phyloP scores from a whole-genome alignment of 2,888 invertebrate genomes.

The Lysandra bellargus region DNA sequence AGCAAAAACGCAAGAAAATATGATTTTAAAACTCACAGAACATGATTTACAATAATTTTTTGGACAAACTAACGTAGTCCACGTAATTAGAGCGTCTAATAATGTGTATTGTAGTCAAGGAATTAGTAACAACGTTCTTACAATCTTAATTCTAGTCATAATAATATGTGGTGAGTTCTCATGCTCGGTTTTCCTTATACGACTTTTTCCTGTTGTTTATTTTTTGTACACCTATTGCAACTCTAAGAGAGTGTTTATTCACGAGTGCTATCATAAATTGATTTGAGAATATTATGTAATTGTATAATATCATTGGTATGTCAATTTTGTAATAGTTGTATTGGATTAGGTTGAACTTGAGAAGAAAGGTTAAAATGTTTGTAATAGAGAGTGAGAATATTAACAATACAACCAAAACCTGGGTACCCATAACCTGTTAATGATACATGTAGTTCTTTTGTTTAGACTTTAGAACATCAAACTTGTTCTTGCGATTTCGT shows the following conservation, averaged over 20 bases:
- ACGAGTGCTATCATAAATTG: neutral
- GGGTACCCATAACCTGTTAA: neutral
- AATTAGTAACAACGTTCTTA: neutral
- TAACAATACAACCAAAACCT: neutral
- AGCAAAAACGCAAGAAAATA: too few relatives aligned
- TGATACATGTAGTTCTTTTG: neutral
- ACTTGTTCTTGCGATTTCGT: neutral
- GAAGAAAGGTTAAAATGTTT: neutral
- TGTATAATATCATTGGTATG: neutral
- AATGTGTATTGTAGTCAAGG: neutral
- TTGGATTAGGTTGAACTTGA: neutral
- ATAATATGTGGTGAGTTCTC: neutral
- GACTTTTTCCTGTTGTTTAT: slow-evolving; percentile 7
- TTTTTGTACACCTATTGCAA: neutral
- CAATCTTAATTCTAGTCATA: neutral
- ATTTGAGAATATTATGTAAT: neutral
- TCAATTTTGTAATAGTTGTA: too few relatives aligned
- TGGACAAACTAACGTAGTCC: neutral
- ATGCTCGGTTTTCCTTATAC: slow-evolving; percentile 3
- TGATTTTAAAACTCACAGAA: too few relatives aligned
- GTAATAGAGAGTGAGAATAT: too few relatives aligned
- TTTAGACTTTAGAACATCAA: neutral
- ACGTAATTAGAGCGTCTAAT: neutral
- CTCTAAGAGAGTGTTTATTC: neutral
- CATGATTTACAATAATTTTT: too few relatives aligned